phyloP scores from a whole-genome alignment of 2,888 invertebrate genomes.

The Limnephilus marmoratus region DNA sequence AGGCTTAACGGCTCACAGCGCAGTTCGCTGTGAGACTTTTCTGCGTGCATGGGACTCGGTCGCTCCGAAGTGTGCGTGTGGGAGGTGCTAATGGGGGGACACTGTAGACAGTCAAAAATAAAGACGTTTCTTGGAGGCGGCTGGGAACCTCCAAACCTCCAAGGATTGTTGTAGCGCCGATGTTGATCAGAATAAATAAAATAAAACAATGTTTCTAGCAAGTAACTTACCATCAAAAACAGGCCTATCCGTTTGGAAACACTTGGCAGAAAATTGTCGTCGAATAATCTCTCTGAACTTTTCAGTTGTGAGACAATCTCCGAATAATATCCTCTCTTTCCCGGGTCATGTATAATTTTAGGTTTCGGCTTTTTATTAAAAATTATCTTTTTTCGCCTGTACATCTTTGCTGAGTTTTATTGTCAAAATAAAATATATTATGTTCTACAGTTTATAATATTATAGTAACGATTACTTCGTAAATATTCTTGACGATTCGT shows the following conservation, averaged over 20 bases:
- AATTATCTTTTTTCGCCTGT: background rate
- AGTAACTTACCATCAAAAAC: constrained; percentile 70
- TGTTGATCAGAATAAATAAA: background rate
- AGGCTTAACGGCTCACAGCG: too few species aligned
- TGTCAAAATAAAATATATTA: background rate
- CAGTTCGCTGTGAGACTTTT: too few species aligned
- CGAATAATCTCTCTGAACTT: constrained; percentile 71
- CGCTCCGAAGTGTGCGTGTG: too few species aligned
- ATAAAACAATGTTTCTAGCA: constrained; percentile 17
- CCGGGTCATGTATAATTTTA: constrained; percentile 6
- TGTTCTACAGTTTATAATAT: background rate
- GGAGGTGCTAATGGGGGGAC: too few species aligned
- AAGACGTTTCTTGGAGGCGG: too few species aligned
- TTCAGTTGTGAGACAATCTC: constrained; percentile 76
- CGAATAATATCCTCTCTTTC: constrained; percentile 79
- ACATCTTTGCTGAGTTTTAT: constrained; percentile 5
- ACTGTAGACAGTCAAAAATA: too few species aligned
- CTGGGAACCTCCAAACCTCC: too few species aligned
- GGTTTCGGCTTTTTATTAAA: constrained; percentile 2
- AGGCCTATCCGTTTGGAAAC: constrained; percentile 74
- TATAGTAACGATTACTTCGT: background rate
- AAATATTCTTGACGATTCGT: background rate
- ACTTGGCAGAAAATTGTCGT: constrained; percentile 70
- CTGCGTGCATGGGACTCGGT: too few species aligned
- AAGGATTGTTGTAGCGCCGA: background rate